Evolutionary conservation across 92 coral and sea anemone genomes (phyloP), one percentile per base, ranked within the genome.

Genomic region (Bergia sp.): DNA sequence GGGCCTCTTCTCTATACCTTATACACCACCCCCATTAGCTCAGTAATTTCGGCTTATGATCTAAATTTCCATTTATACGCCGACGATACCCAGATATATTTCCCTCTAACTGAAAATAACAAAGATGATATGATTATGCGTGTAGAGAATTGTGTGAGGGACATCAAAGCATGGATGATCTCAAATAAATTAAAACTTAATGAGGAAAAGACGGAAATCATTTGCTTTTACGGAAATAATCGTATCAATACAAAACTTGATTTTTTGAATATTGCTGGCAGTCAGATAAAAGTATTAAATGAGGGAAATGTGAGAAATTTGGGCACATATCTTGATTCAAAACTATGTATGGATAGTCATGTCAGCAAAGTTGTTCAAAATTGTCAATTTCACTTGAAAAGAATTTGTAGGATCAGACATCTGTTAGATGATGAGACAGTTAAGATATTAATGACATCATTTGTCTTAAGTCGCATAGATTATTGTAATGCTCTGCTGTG

Each of bases 41-140:
- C 76, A 72, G 38, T 72, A 3, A 72, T 72, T 72, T 72, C 76
- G 76, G 76, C 76, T 72, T 72, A 72, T 72, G 38, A 72, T 21
- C 76, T 72, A 3, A 72, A 72, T 3, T 72, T 72, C 38, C 76
- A 72, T 21, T 72, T 72, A 72, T 72, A 72, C 38, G 76, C 76
- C 76, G 76, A 72, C 38, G 76, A 72, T 72, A 72, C 76, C 6
- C 76, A 72, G 38, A 72, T 72, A 3, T 72, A 72, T 72, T 72
- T 72, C 38, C 7, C 6, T 72, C 38, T 72, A 21, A 72, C 76
- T 72, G 76, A 72, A 3, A 21, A 72, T 72, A 72, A 72, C 76
- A 72, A 72, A 72, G 38, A 72, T 72, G 6, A 3, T 72, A 72
- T 72, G 6, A 72, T 72, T 72, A 3, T 21, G 6, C 6, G 38